Percentiles rank a stretch among this genome's conserved stretches.
Conservation (phyloP, 2,888 invertebrate genomes). For the Andrena fulva region DNA sequence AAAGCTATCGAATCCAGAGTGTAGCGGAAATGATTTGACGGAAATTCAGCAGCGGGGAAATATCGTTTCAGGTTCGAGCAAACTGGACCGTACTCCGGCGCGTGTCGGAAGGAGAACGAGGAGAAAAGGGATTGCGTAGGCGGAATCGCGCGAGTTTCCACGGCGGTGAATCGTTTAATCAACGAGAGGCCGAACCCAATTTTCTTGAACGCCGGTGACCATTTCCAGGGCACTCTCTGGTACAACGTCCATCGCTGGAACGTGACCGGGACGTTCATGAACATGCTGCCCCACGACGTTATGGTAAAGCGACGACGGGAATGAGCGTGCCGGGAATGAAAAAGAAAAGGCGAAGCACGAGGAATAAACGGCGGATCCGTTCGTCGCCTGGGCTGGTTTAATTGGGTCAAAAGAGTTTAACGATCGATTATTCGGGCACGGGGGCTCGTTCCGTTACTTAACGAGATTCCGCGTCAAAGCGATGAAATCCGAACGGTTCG, state of each 20-base stretch:
- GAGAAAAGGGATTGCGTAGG: constrained; percentile 87
- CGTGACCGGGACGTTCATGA: constrained; percentile 91
- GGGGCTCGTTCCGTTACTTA: constrained; percentile 18
- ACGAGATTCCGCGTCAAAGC: constrained; percentile 23
- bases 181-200: constrained; percentile 87
- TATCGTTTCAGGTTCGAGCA: constrained; percentile 87
- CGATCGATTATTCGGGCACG: constrained; percentile 27
- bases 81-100: constrained; percentile 86
- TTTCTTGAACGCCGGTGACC: constrained; percentile 93
- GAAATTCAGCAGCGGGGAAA: not conserved
- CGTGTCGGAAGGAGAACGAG: constrained; percentile 85
- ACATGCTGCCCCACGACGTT: constrained; percentile 91
- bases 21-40: too few relatives aligned
- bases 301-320: constrained; percentile 86
- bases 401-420: constrained; percentile 41
- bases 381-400: not conserved
- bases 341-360: not conserved
- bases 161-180: constrained; percentile 84
- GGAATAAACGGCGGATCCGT: not conserved
- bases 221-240: constrained; percentile 95
- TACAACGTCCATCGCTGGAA: constrained; percentile 91
- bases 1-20: too few relatives aligned
- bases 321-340: not conserved
- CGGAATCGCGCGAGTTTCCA: constrained; percentile 89
- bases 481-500: constrained; percentile 16